Conservation (phyloP, 2,888 invertebrate genomes). For the Allacma fusca region DNA sequence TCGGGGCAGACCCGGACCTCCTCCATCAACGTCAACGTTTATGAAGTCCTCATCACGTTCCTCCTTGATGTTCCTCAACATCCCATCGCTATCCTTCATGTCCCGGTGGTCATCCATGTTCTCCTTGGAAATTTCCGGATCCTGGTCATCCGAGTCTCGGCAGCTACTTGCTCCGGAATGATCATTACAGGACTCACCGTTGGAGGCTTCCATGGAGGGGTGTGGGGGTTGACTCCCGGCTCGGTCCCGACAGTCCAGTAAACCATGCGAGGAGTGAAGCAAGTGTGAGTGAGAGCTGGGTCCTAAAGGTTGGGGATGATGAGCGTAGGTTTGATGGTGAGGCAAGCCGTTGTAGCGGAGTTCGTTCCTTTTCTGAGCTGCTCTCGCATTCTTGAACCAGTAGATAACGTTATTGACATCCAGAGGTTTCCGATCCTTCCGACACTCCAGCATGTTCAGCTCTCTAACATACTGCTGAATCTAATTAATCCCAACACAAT, state of each 20-base stretch:
- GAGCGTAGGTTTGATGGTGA: conserved; percentile 43
- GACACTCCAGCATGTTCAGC: conserved; percentile 88
- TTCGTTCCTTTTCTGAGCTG: conserved; percentile 91
- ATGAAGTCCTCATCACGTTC: conserved; percentile 62
- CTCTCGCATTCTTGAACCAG: conserved; percentile 97
- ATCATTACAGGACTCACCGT: conserved; percentile 48
- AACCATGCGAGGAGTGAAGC: conserved; percentile 33
- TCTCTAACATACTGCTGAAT: conserved; percentile 95
- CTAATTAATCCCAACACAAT: conserved; percentile 59
- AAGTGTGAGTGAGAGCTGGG: conserved; percentile 26
- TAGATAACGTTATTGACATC: conserved; percentile 96
- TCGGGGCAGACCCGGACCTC: background rate
- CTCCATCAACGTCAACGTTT: conserved; percentile 53
- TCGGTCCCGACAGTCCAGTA: conserved; percentile 18
- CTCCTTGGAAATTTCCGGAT: conserved; percentile 45
- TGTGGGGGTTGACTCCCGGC: conserved; percentile 18
- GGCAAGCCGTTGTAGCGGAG: conserved; percentile 64
- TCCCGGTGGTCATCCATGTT: conserved; percentile 10
- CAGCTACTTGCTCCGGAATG: conserved; percentile 47
- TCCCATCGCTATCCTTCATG: conserved; percentile 53
- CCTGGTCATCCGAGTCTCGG: conserved; percentile 46
- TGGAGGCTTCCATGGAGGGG: conserved; percentile 6
- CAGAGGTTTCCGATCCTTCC: conserved; percentile 89
- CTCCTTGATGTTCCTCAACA: conserved; percentile 66
- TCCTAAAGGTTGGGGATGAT: conserved; percentile 66